Evolutionary conservation across 92 coral and sea anemone genomes (phyloP).

Genomic region (Bergia puertoricense): DNA sequence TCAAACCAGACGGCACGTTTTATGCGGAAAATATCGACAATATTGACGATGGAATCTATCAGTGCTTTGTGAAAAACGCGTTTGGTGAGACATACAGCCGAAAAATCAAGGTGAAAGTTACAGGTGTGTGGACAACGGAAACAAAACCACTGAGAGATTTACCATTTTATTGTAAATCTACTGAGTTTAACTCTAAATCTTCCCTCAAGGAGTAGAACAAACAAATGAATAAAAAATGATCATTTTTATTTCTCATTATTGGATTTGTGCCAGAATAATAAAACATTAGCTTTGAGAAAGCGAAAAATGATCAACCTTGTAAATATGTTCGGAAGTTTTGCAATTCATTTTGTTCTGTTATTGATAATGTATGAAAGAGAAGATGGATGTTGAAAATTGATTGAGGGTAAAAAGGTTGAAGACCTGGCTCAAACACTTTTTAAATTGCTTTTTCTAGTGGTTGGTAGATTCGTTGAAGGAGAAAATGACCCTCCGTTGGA

Average conservation of each 20-base stretch:
- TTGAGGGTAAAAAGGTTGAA: neutral
- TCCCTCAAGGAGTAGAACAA: no score
- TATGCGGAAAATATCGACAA: no score
- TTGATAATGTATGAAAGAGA: no score
- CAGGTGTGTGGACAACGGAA: neutral
- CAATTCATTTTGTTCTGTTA: no score
- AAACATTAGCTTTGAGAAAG: no score
- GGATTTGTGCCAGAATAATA: no score
- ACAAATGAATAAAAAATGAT: no score
- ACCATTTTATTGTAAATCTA: neutral
- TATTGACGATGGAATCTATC: neutral
- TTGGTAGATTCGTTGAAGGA: neutral
- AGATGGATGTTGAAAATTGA: neutral
- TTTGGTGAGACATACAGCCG: conserved; percentile 13
- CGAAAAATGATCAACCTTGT: no score
- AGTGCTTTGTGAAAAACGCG: conserved; percentile 10
- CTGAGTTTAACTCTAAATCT: no score
- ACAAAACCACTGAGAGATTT: neutral
- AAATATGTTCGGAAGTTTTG: no score
- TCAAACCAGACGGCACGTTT: neutral
- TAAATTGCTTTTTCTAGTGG: neutral
- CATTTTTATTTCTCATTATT: no score
- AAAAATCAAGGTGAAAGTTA: conserved; percentile 19
- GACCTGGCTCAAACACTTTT: neutral
- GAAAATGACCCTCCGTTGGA: neutral